These are phyloP conservation scores for Hesperophylax magnus DNA, from an alignment of 1,140 invertebrate species.

Conservation along the genomic window DNA sequence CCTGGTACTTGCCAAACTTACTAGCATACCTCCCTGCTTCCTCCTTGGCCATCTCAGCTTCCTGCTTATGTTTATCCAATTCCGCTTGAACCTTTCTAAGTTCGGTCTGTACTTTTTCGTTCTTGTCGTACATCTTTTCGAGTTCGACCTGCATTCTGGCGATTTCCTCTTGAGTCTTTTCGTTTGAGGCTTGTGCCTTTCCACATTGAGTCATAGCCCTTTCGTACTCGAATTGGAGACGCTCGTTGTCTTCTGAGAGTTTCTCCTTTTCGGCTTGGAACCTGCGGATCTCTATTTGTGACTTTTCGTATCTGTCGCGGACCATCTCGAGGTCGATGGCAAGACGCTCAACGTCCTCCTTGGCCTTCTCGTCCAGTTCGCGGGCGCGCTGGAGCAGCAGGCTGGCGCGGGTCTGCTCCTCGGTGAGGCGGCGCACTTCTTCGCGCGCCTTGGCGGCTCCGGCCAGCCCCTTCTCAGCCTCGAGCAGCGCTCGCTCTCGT, in stretches of 20 bases:
- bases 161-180: constrained; percentile 91
- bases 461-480: constrained; percentile 88
- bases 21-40: constrained; percentile 82
- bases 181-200: constrained; percentile 86
- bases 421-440: constrained; percentile 85
- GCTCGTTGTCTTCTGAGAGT: constrained; percentile 84
- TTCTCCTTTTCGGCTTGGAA: constrained; percentile 90
- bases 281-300: constrained; percentile 86
- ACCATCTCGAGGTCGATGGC: constrained; percentile 87
- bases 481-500: constrained; percentile 86
- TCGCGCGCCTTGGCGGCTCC: constrained; percentile 85
- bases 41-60: constrained; percentile 79
- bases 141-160: constrained; percentile 88
- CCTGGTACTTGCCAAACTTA: constrained; percentile 84
- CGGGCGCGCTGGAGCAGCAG: constrained; percentile 88
- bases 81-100: constrained; percentile 86
- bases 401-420: constrained; percentile 88
- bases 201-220: constrained; percentile 85
- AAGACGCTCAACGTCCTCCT: constrained; percentile 87
- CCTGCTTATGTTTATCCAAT: constrained; percentile 77
- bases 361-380: constrained; percentile 92
- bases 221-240: constrained; percentile 89
- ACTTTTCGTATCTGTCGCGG: constrained; percentile 91
- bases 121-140: constrained; percentile 92
- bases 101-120: constrained; percentile 87